Evolutionary conservation across 2,113 vertebrate species (phyloP), one percentile per base, ranked within the genome.

Genomic region (Perca flavescens): DNA sequence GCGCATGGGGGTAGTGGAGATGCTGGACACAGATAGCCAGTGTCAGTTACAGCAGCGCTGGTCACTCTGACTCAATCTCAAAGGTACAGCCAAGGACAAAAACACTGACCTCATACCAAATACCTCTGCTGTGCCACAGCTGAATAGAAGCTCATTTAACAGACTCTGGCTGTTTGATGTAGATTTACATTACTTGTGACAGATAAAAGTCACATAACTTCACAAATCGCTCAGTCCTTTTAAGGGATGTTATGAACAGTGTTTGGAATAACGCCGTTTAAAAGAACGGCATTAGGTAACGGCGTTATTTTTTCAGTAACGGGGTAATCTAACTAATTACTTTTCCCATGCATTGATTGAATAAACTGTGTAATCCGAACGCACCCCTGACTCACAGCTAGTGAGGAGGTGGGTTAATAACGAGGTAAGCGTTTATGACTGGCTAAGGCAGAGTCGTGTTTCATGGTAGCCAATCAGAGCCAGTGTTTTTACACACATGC

Each of bases 11-110:
- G 28, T 28, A 34, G 69, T 11, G 50, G 85, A 85, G 77, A 89
- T 89, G 79, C 69, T 76, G 80, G 78, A 57, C 11, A 92, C 61
- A 83, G 93, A 94, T 89, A 93, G 84, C 83, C 53, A 49, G 90
- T 89, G 91, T 94, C 84, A 78, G 74, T 93, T 93, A 90, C 92
- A 75, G 61, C 69, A 40, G 83, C 15, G 15, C 62, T 28, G 28
- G 80, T 83, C 86, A 28, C 81, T 79, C 76, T 77, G 81, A 64
- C 73, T 67, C 74, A 56, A n/a, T 83, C 85, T 90, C 83, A 84
- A 87, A 82, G 70, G 76, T 79, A 68, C 77, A 50, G 69, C 49
- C 88, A 91, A 92, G 89, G 90, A 91, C 89, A 86, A 78, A 88
- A 77, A 73, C 83, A 83, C 53, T 77, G 84, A 79, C 85, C 65